Percentiles rank a stretch among this genome's conserved stretches.
Evolutionary conservation across 2,888 invertebrate genomes (phyloP).

Genomic region (Germaria angustata): DNA sequence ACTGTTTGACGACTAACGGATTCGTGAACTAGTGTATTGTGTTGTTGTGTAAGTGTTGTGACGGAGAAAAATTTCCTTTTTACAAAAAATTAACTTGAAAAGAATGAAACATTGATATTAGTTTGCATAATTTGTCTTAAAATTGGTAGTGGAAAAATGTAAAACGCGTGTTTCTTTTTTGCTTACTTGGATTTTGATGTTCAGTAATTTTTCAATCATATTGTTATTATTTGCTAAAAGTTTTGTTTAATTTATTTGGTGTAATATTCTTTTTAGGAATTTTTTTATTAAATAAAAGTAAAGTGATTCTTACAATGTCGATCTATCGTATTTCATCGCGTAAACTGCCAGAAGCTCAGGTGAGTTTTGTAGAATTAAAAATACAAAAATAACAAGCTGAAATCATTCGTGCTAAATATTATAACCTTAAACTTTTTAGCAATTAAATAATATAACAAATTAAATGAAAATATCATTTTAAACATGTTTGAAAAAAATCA

Average conservation of each 20-base stretch:
- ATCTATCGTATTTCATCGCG: constrained; percentile 84
- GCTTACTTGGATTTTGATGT: neutral
- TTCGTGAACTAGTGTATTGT: constrained; percentile 58
- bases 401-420: constrained; percentile 3
- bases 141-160: neutral
- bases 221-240: neutral
- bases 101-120: neutral
- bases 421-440: neutral
- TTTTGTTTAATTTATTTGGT: neutral
- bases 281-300: constrained; percentile 45
- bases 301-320: constrained; percentile 81
- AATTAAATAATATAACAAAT: neutral
- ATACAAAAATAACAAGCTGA: neutral
- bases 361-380: constrained; percentile 74
- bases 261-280: constrained; percentile 49
- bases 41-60: constrained; percentile 60
- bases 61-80: constrained; percentile 14
- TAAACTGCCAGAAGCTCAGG: constrained; percentile 84
- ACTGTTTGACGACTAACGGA: constrained; percentile 43
- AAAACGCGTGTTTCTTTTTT: constrained; percentile 39
- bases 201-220: neutral
- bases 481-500: neutral
- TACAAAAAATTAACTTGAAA: neutral
- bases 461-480: neutral
- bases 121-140: constrained; percentile 14